Evolutionary conservation across 2,888 invertebrate species (phyloP), one percentile per base, ranked within the genome.

Genomic region (Lymantria dispar): DNA sequence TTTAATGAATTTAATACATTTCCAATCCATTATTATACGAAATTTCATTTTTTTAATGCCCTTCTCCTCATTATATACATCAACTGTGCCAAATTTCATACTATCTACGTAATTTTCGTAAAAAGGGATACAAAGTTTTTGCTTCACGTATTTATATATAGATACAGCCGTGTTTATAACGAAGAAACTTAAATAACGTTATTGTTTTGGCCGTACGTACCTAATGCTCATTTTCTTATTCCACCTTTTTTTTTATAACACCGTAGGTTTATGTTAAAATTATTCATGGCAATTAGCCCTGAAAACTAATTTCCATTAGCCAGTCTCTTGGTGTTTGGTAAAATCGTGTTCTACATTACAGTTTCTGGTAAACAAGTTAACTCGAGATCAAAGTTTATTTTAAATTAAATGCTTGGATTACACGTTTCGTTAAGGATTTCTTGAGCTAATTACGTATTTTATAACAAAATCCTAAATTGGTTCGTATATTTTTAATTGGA

Each of bases 221-320:
- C 3, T 22, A 22, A 2, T 22, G 22, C 22, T 22, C 5, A 61
- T 70, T 64, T 60, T 56, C 69, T 62, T 60, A 55, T 65, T 74
- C 75, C 77, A 78, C 75, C 77, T 75, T 79, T 79, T 79, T 75
- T 79, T 79, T 79, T 78, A 74, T 22, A 76, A 70, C 73, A 70
- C 56, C 61, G 64, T 65, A 72, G 74, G 78, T 80, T 80, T 78
- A 80, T 80, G 78, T 67, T 73, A 80, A 80, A 63, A 71, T 70
- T 80, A 81, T 81, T 80, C 80, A 78, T 74, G 67, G 76, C 76
- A 80, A 80, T 80, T 80, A 81, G 74, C 63, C 62, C 59, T 64
- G 69, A 69, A 68, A 68, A 74, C 78, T 79, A 78, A 80, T 81
- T 77, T 74, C 73, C 78, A 78, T 79, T 76, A 78, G 70, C 63